phyloP scores from a whole-genome alignment of 1,140 invertebrate species.

The Nephotettix cincticeps region DNA sequence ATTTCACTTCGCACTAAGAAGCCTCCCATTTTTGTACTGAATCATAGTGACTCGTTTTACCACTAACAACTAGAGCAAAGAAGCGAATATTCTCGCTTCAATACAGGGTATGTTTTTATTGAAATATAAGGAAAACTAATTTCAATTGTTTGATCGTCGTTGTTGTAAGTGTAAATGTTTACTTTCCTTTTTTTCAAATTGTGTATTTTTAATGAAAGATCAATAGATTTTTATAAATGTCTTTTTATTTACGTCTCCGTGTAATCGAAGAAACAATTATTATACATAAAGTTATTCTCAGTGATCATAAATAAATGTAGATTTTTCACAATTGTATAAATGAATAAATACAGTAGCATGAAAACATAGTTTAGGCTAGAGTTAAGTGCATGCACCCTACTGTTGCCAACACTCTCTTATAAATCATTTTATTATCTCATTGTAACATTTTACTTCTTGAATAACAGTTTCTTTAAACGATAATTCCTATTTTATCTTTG shows the following conservation, averaged over 20 bases:
- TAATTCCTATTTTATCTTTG: background rate
- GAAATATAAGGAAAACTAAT: slow-evolving; percentile 32
- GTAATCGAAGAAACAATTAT: slow-evolving; percentile 29
- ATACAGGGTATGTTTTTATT: slow-evolving; percentile 40
- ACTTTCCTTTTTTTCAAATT: slow-evolving; percentile 30
- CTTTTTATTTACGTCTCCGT: slow-evolving; percentile 30
- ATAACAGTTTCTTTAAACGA: background rate
- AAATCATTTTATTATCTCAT: slow-evolving; percentile 8
- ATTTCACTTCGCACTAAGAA: background rate
- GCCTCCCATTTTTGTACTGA: slow-evolving; percentile 23
- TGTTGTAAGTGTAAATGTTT: slow-evolving; percentile 33
- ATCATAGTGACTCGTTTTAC: slow-evolving; percentile 19
- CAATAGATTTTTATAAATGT: slow-evolving; percentile 32
- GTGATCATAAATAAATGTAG: slow-evolving; percentile 34
- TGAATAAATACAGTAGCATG: background rate
- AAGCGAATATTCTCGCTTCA: slow-evolving; percentile 35
- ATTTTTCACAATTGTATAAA: slow-evolving; percentile 36
- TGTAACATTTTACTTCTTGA: background rate
- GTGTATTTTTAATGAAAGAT: slow-evolving; percentile 33
- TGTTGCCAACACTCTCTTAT: background rate
- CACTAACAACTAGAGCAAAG: slow-evolving; percentile 30
- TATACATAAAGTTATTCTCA: slow-evolving; percentile 30
- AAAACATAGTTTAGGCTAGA: slow-evolving; percentile 2
- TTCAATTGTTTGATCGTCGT: slow-evolving; percentile 30
- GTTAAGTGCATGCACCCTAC: slow-evolving; percentile 15